These are phyloP conservation scores for Salpingus planirostris DNA, from an alignment of 2,888 invertebrate genomes.

Conservation along the genomic window DNA sequence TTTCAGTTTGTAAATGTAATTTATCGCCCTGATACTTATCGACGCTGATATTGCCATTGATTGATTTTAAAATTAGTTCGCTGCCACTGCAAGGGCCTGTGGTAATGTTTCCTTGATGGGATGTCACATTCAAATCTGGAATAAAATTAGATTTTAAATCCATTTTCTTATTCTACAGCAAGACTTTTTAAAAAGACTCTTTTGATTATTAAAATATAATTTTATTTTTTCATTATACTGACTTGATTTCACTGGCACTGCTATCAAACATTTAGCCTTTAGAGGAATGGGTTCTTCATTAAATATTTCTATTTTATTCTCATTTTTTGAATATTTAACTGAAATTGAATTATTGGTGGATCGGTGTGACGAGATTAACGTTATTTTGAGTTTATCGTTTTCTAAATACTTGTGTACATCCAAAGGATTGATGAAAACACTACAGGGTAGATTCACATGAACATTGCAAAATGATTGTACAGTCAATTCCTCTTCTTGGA, in stretches of 20 bases:
- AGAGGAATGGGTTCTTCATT: slow-evolving; percentile 11
- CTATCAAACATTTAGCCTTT: slow-evolving; percentile 24
- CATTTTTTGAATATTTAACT: slow-evolving; percentile 8
- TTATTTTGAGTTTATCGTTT: slow-evolving; percentile 28
- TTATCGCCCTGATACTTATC: slow-evolving; percentile 30
- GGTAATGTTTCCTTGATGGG: slow-evolving; percentile 22
- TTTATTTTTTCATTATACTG: no score
- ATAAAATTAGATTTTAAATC: slow-evolving; percentile 9
- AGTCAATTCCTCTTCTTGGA: slow-evolving; percentile 3
- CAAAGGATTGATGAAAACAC: slow-evolving; percentile 28
- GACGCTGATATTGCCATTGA: slow-evolving; percentile 25
- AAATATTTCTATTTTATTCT: slow-evolving; percentile 22
- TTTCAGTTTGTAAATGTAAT: slow-evolving; percentile 22
- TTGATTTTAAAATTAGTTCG: slow-evolving; percentile 21
- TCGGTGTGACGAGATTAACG: slow-evolving; percentile 14
- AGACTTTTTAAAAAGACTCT: no score
- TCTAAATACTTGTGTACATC: slow-evolving; percentile 32
- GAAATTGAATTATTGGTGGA: no score
- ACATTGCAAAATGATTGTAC: slow-evolving; percentile 29
- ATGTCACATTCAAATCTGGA: slow-evolving; percentile 29
- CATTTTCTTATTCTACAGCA: no score
- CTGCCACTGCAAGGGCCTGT: slow-evolving; percentile 25
- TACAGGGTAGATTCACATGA: slow-evolving; percentile 27
- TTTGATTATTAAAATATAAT: no score
- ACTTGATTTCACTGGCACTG: slow-evolving; percentile 37